These are phyloP conservation scores for Lepidurus packardi DNA, from an alignment of 1,140 invertebrate species.

Conservation along the genomic window DNA sequence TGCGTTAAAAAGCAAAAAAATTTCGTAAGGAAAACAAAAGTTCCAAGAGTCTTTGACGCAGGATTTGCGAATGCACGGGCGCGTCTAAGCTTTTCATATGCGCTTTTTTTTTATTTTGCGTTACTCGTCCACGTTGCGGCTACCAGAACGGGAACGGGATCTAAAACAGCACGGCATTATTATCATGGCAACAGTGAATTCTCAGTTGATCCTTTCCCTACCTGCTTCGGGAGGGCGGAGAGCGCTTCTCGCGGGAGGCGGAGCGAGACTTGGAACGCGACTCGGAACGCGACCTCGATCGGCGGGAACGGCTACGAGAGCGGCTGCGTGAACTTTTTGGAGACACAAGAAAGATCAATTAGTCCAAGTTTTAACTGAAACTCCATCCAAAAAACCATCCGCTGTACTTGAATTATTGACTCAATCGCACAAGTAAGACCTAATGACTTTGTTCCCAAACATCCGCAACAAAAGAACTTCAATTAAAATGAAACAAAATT, in stretches of 20 bases:
- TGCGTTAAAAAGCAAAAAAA: neutral
- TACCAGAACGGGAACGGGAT: neutral
- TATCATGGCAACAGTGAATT: too few species aligned
- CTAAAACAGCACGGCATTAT: neutral
- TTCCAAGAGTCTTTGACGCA: neutral
- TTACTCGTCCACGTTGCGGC: slow-evolving; percentile 8
- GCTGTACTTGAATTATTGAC: neutral
- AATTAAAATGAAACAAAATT: too few species aligned
- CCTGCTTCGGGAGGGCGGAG: slow-evolving; percentile 31
- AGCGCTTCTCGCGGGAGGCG: neutral
- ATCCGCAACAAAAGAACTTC: too few species aligned
- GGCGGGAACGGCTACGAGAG: slow-evolving; percentile 30
- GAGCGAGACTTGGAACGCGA: slow-evolving; percentile 29
- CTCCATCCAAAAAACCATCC: neutral
- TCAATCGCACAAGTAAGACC: neutral
- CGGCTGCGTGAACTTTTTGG: slow-evolving; percentile 26
- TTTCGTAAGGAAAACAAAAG: neutral
- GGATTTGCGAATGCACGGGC: slow-evolving; percentile 7
- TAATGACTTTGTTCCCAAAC: neutral
- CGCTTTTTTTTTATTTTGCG: neutral
- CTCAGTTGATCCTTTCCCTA: neutral
- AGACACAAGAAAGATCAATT: neutral
- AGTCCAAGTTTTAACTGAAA: neutral
- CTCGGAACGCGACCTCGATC: slow-evolving; percentile 28
- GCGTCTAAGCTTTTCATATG: neutral